Conservation (phyloP, 2,888 invertebrate species). For the Euclidia mi region DNA sequence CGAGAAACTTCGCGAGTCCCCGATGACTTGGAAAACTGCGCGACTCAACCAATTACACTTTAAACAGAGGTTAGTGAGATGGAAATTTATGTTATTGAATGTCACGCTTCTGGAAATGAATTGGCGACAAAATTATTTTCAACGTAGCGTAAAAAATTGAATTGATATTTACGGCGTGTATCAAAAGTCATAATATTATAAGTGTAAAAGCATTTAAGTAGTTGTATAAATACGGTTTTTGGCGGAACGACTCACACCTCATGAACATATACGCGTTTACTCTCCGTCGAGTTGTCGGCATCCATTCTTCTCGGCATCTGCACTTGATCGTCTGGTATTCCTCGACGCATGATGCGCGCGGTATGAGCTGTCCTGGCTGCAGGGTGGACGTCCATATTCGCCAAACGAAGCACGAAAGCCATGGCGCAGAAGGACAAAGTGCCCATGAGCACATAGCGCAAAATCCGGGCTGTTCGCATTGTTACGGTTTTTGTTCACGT, state of each 20-base stretch:
- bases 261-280: conserved; percentile 40
- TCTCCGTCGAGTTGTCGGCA: conserved; percentile 18
- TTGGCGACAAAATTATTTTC: background rate
- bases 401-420: conserved; percentile 59
- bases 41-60: conserved; percentile 80
- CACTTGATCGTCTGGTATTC: conserved; percentile 6
- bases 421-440: conserved; percentile 57
- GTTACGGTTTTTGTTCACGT: conserved; percentile 13
- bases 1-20: conserved; percentile 77
- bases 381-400: conserved; percentile 54
- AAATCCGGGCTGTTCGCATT: conserved; percentile 64
- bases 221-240: background rate
- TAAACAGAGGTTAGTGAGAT: conserved; percentile 68
- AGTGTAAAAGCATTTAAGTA: background rate
- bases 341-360: conserved; percentile 23
- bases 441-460: conserved; percentile 61
- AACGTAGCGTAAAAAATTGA: too few species aligned
- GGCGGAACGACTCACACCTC: conserved; percentile 46
- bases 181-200: too few species aligned
- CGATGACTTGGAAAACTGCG: conserved; percentile 85
- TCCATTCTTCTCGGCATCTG: conserved; percentile 5
- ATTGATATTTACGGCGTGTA: too few species aligned
- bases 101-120: conserved; percentile 9
- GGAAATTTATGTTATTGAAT: conserved; percentile 64
- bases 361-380: conserved; percentile 39